These are phyloP conservation scores for Malurus splendens DNA, from an alignment of 2,797 vertebrate species.

Conservation along the genomic window DNA sequence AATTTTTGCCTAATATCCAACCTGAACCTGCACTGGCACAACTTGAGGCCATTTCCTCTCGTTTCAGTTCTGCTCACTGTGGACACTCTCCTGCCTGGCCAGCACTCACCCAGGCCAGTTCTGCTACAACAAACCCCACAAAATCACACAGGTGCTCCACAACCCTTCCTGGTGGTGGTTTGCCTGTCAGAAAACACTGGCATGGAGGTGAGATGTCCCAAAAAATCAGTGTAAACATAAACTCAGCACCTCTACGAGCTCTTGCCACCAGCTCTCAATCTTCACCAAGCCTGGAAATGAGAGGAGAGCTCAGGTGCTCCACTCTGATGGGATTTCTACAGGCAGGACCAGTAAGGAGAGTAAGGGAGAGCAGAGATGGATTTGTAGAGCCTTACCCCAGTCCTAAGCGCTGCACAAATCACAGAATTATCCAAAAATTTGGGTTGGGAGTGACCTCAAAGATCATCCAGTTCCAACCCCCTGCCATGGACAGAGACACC, in stretches of 20 bases:
- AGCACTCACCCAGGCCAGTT: neutral
- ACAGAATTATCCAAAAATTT: neutral
- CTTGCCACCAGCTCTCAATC: neutral
- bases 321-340: neutral
- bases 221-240: neutral
- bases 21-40: neutral
- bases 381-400: neutral
- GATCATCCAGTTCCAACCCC: neutral
- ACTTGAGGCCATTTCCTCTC: accelerated
- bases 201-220: accelerated
- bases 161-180: neutral
- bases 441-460: neutral
- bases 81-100: neutral
- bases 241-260: neutral
- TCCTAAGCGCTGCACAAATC: neutral
- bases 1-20: neutral
- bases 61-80: neutral
- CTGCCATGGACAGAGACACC: neutral
- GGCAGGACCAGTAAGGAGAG: neutral
- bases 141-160: neutral
- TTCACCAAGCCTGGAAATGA: neutral
- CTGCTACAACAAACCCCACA: neutral
- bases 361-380: neutral
- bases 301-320: neutral
- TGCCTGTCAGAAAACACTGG: neutral